A percentile compares a stretch with the other conserved stretches of the same genome.
phyloP scores from a whole-genome alignment of 2,113 vertebrate species.

The Scatophagus argus region DNA sequence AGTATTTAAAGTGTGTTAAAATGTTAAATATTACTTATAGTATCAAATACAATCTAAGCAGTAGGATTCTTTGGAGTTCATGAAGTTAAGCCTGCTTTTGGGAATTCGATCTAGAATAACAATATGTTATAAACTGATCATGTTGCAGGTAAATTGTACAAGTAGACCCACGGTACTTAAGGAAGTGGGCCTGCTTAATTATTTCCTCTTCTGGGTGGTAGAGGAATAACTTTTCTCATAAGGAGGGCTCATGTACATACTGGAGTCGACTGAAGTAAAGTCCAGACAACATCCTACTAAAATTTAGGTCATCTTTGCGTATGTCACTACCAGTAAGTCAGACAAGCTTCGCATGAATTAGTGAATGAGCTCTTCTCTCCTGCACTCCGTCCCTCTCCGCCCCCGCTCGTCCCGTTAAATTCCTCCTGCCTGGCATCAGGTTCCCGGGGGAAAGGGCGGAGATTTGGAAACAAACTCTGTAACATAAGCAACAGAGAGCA shows the following conservation, averaged over 20 bases:
- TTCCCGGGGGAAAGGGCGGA: conserved; percentile 70
- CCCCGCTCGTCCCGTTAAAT: conserved; percentile 56
- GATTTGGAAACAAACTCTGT: conserved; percentile 43
- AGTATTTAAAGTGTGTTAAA: no score
- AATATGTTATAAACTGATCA: neutral
- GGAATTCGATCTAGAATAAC: neutral
- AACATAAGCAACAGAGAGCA: conserved; percentile 29
- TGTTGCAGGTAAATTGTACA: neutral
- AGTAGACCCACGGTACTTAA: neutral
- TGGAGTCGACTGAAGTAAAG: neutral
- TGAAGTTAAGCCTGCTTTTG: no score
- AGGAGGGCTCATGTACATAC: neutral
- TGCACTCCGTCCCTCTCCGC: conserved; percentile 19
- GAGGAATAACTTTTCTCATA: neutral
- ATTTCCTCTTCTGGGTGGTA: no score
- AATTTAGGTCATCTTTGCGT: conserved; percentile 12
- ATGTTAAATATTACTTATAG: neutral
- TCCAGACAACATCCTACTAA: neutral
- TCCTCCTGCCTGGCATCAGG: conserved; percentile 65
- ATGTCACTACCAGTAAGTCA: conserved; percentile 51
- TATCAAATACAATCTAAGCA: neutral
- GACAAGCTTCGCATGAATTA: conserved; percentile 55
- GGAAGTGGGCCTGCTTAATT: neutral
- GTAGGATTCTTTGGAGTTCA: no score
- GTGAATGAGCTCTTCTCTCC: conserved; percentile 42